phyloP scores from a whole-genome alignment of 2,797 vertebrate genomes.

The Alca torda region DNA sequence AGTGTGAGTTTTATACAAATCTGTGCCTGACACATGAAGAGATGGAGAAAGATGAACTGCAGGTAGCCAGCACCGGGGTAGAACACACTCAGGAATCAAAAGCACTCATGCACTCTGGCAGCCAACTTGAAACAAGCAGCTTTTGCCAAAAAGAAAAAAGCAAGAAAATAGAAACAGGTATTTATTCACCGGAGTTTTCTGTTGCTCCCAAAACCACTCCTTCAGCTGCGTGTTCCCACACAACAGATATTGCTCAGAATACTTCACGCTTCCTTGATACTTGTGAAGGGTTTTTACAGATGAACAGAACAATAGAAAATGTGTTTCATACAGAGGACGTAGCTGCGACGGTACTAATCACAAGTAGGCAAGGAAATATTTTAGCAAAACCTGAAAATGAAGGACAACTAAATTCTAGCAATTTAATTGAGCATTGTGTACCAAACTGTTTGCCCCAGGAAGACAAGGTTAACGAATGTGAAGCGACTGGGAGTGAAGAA shows the following conservation, averaged over 20 bases:
- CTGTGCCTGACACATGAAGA: not conserved
- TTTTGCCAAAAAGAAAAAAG: conserved; percentile 18
- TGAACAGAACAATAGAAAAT: not conserved
- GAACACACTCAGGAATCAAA: not conserved
- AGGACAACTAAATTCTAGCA: not conserved
- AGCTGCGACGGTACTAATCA: not conserved
- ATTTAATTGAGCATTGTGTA: not conserved
- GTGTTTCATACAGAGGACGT: not conserved
- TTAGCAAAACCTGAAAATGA: not conserved
- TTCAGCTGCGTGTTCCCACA: not conserved
- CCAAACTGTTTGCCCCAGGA: conserved; percentile 22
- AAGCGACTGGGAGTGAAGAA: not conserved
- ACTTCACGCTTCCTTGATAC: not conserved
- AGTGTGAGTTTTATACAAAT: not conserved
- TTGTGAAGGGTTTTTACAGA: not conserved
- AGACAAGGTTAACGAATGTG: not conserved
- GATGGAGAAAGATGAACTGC: not conserved
- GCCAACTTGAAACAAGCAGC: not conserved
- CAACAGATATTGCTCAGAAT: not conserved
- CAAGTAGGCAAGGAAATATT: not conserved
- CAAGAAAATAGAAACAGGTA: not conserved
- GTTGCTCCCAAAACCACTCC: not conserved
- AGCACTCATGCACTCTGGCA: not conserved
- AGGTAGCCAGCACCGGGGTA: not conserved
- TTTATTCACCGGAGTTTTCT: not conserved